phyloP scores from a whole-genome alignment of 2,113 vertebrate genomes.

The Chaetura pelagica region DNA sequence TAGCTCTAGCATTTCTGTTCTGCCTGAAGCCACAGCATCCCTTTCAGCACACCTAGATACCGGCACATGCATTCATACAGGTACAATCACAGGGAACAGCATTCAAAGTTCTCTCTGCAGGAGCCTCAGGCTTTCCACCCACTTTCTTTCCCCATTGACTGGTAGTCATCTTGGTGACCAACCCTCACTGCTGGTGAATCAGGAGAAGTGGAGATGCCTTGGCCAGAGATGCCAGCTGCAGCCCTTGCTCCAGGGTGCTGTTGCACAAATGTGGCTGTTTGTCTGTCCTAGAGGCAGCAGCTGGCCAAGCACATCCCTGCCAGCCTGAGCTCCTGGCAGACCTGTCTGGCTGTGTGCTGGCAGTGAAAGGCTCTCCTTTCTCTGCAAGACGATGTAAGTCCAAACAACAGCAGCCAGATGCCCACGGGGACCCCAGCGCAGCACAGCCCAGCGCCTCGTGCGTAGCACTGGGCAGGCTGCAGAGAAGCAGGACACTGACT shows the following conservation, averaged over 20 bases:
- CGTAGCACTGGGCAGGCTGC: neutral
- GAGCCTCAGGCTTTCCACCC: neutral
- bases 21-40: neutral
- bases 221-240: neutral
- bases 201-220: neutral
- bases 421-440: neutral
- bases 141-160: neutral
- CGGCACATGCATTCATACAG: fast-evolving
- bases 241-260: neutral
- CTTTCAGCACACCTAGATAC: neutral
- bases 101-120: neutral
- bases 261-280: neutral
- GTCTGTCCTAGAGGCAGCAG: neutral
- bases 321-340: neutral
- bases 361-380: neutral
- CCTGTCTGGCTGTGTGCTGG: neutral
- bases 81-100: neutral
- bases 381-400: neutral
- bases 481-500: slow-evolving; percentile 8
- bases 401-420: neutral
- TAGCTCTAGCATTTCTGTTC: neutral
- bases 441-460: neutral
- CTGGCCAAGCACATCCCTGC: fast-evolving
- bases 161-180: neutral
- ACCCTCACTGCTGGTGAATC: neutral